Conservation (phyloP, 2,888 invertebrate genomes). For the Cheiracanthium punctorium region DNA sequence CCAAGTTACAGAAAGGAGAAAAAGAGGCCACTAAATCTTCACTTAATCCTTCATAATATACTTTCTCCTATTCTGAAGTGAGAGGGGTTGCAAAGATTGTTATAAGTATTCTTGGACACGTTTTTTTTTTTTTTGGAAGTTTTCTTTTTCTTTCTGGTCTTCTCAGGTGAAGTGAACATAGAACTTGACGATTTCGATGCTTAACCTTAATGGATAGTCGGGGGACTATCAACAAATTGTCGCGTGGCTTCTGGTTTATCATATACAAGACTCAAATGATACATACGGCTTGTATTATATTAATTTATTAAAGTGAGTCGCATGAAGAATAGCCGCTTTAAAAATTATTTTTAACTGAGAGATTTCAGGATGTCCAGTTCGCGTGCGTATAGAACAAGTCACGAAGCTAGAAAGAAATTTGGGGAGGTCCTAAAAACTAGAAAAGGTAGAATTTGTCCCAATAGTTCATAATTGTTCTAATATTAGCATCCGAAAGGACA, state of each 20-base stretch:
- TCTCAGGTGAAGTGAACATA: slow-evolving; percentile 9
- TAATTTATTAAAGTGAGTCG: no score
- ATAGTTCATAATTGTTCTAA: no score
- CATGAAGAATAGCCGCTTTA: no score
- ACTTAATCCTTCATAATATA: slow-evolving; percentile 68
- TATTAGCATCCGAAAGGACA: no score
- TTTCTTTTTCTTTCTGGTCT: neutral
- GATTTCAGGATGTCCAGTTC: no score
- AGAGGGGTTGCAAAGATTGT: slow-evolving; percentile 18
- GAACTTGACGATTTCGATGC: slow-evolving; percentile 31
- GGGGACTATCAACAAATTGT: slow-evolving; percentile 52
- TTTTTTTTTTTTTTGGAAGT: neutral
- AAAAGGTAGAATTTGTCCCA: no score
- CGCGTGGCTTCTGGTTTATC: neutral
- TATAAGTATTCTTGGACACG: slow-evolving; percentile 31
- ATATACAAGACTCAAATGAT: no score
- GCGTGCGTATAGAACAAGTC: no score
- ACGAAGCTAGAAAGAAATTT: no score
- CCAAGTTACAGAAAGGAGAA: slow-evolving; percentile 19
- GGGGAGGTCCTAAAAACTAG: no score
- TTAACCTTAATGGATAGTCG: slow-evolving; percentile 32
- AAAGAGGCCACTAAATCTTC: slow-evolving; percentile 58
- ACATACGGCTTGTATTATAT: no score
- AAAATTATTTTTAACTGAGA: no score
- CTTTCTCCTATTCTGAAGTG: slow-evolving; percentile 28